Conservation (phyloP, 2,113 vertebrate species). For the Cynopterus brachyotis region DNA sequence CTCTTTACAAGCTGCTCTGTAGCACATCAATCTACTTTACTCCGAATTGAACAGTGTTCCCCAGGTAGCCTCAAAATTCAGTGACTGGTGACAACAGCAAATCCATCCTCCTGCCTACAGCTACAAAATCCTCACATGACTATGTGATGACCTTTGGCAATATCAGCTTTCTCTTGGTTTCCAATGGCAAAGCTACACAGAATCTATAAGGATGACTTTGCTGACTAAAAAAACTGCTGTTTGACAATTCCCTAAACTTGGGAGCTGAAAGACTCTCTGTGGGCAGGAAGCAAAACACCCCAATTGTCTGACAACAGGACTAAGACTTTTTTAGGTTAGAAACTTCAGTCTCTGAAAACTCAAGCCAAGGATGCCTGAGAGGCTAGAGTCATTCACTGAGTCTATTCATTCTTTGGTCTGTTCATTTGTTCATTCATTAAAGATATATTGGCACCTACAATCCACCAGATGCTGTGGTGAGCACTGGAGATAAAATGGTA, state of each 20-base stretch:
- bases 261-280: neutral
- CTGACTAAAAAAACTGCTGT: neutral
- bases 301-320: neutral
- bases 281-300: neutral
- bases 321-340: neutral
- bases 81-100: neutral
- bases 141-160: neutral
- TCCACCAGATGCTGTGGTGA: neutral
- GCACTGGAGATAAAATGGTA: neutral
- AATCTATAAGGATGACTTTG: neutral
- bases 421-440: neutral
- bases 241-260: neutral
- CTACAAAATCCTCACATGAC: neutral
- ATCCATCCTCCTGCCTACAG: neutral
- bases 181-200: neutral
- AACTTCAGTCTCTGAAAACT: neutral
- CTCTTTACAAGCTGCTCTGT: neutral
- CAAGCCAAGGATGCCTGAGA: neutral
- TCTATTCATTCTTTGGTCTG: neutral
- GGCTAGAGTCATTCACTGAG: neutral
- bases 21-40: too few species aligned
- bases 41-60: neutral
- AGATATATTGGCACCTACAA: neutral
- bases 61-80: neutral
- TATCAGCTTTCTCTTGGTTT: neutral